Conservation (phyloP, 2,113 vertebrate genomes). For the Mixornis gularis region DNA sequence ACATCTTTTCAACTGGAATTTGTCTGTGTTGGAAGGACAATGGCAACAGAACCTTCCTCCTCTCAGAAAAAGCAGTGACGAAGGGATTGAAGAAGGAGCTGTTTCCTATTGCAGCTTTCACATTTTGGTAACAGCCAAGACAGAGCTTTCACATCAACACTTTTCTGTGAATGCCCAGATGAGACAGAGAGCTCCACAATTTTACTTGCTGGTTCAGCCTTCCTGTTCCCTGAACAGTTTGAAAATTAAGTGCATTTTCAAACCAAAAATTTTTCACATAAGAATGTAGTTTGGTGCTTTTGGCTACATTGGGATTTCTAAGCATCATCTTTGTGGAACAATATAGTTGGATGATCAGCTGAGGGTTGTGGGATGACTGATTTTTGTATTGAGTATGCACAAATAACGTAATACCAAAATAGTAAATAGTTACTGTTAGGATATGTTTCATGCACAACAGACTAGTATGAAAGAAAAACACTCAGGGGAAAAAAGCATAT, state of each 20-base stretch:
- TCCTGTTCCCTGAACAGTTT: background rate
- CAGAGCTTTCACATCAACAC: background rate
- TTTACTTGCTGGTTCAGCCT: conserved; percentile 38
- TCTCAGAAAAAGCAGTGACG: background rate
- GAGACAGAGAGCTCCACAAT: conserved; percentile 42
- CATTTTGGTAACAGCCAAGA: background rate
- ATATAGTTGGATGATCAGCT: background rate
- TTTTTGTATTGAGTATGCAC: background rate
- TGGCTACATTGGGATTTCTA: background rate
- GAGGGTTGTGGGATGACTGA: background rate
- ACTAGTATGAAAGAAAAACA: background rate
- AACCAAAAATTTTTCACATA: conserved; percentile 75
- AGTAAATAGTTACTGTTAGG: background rate
- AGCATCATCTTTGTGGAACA: background rate
- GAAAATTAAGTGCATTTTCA: conserved; percentile 66
- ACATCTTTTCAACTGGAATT: background rate
- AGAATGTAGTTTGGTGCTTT: conserved; percentile 10
- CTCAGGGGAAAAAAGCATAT: background rate
- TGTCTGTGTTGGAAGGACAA: background rate
- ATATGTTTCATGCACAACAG: background rate
- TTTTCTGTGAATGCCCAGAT: background rate
- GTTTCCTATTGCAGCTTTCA: background rate
- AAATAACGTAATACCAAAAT: background rate
- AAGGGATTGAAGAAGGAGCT: background rate
- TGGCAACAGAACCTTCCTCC: background rate